Base-by-base conservation (phyloP, 2,797 vertebrate genomes). In the Botia kubotai region DNA sequence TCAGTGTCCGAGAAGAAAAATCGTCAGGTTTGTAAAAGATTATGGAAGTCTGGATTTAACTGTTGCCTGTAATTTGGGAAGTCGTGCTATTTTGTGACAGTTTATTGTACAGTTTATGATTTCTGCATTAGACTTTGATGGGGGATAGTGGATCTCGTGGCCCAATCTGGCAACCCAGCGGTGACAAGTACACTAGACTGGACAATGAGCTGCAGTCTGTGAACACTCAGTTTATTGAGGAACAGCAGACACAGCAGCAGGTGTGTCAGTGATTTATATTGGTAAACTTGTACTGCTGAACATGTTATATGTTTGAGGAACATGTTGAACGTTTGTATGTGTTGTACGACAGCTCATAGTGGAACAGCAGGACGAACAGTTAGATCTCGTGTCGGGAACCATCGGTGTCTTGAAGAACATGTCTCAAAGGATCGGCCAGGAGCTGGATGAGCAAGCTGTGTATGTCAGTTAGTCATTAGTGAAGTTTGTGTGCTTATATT, bases 321-420 rank as follows among this genome's bases (percentile, higher is more conserved):
- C 7, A 8, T 72, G n/a, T 73, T 43, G 88, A 55, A 16, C 70
- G 7, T 71, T n/a, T 77, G 11, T 77, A 17, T 79, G 12, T 76
- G 21, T 70, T 91, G 2, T 77, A 8, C 75, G 91, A 50, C 89
- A 99, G 98, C 16, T 99, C 89, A 99, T 99, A 0, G 92, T 94
- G 10, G 97, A 96, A 48, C 95, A 97, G 92, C 98, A 99, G 91
- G 97, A 99, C 65, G 97, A 99, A 82, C 97, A 99, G 92, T 90
- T 99, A 93, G 96, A 98, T 92, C 93, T 98, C 80, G 97, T 99
- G 86, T 99, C 98, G 5, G 98, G 98, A 89, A 97, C 97, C 77
- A 98, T 99, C 0, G 98, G 97, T 17, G 97, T 99, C 83, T 91
- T 99, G 89, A 99, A 98, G 95, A 98, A 97, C 94, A 99, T 99